A percentile compares a stretch with the other conserved stretches of the same genome.
Conservation (phyloP, 2,797 vertebrate genomes). For the Chaunax sp. region DNA sequence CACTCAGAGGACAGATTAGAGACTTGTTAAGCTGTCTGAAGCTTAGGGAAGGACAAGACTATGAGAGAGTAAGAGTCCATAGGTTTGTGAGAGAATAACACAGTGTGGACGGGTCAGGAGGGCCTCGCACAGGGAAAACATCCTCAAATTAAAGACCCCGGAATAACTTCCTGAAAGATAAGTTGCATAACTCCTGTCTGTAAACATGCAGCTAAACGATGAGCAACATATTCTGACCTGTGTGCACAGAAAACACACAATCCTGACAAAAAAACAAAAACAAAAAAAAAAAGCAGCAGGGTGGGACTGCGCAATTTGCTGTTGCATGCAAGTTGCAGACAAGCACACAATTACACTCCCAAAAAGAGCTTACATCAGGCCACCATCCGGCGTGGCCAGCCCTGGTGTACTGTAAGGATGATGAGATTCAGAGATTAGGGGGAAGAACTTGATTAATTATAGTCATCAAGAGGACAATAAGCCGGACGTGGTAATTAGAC, state of each 20-base stretch:
- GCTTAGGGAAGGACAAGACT: slow-evolving; percentile 50
- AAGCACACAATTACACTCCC: slow-evolving; percentile 52
- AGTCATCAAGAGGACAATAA: slow-evolving; percentile 76
- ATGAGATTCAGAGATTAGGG: slow-evolving; percentile 76
- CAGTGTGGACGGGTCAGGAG: not conserved
- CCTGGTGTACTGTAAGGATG: slow-evolving; percentile 61
- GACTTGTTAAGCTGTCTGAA: slow-evolving; percentile 71
- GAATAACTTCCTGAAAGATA: slow-evolving; percentile 39
- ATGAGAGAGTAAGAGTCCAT: slow-evolving; percentile 13
- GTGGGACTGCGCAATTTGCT: slow-evolving; percentile 45
- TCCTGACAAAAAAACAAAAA: not conserved
- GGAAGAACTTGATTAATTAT: slow-evolving; percentile 80
- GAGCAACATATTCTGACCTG: slow-evolving; percentile 41
- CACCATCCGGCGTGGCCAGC: slow-evolving; percentile 65
- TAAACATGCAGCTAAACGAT: slow-evolving; percentile 9
- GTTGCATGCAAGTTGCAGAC: slow-evolving; percentile 59
- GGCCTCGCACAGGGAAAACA: slow-evolving; percentile 23
- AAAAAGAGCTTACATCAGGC: slow-evolving; percentile 73
- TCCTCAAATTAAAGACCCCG: slow-evolving; percentile 26
- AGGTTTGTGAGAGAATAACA: not conserved
- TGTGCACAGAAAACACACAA: slow-evolving; percentile 24
- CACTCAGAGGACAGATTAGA: slow-evolving; percentile 77
- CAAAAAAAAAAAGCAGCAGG: slow-evolving; percentile 33
- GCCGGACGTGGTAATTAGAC: slow-evolving; percentile 74
- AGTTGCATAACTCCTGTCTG: slow-evolving; percentile 25